A percentile compares a stretch with the other conserved stretches of the same genome.
Evolutionary conservation across 2,113 vertebrate species (phyloP).

Genomic region (Pachyramphus minor): DNA sequence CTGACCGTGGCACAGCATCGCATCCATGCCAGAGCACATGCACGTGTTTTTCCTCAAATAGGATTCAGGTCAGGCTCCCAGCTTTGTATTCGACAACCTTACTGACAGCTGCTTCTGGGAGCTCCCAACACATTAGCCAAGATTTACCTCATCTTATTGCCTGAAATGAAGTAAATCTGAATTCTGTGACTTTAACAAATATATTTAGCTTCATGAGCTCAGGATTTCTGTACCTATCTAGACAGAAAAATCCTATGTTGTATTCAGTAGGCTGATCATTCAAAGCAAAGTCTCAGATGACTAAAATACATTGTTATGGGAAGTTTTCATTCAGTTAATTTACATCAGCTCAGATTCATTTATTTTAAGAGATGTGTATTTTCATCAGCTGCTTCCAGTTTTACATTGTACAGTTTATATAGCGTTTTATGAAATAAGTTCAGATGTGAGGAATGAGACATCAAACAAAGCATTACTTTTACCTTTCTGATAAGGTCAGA

Average conservation of each 20-base stretch:
- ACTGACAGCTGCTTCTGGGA: neutral
- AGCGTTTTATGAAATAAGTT: neutral
- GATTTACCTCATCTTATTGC: neutral
- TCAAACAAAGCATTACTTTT: neutral
- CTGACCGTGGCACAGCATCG: neutral
- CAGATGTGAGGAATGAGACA: neutral
- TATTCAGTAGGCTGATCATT: neutral
- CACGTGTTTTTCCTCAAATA: neutral
- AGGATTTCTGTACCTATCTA: fast-evolving
- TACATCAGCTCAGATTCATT: neutral
- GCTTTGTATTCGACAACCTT: neutral
- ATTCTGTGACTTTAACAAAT: neutral
- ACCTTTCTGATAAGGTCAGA: constrained; percentile 97
- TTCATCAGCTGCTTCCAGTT: neutral
- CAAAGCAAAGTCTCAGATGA: neutral
- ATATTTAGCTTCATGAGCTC: neutral
- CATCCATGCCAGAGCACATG: neutral
- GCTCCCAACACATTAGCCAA: neutral
- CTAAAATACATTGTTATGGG: neutral
- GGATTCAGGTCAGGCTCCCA: neutral
- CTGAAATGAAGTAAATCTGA: neutral
- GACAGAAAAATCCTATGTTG: neutral
- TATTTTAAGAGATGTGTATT: neutral
- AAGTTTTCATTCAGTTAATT: neutral
- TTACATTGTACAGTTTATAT: fast-evolving